Base-by-base conservation (phyloP, 2,797 vertebrate genomes). In the Anabacerthia variegaticeps region DNA sequence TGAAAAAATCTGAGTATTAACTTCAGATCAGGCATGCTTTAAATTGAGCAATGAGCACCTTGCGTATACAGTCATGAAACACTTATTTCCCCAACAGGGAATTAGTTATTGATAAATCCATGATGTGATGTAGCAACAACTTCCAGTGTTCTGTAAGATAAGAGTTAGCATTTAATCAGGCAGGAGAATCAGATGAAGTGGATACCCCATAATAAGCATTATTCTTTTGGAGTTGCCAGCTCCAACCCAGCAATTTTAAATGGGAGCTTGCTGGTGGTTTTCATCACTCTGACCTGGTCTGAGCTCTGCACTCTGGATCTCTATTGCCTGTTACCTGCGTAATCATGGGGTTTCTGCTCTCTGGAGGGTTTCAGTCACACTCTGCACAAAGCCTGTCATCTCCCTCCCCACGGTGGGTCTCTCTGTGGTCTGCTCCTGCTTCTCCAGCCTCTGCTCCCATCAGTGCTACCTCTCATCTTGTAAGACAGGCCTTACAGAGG, bases 71-170 rank as follows among this genome's bases (percentile, higher is more conserved):
- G 54, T 67, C 13, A 32, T 30, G 83, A 88, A 92, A 76, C 28
- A 69, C 34, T 4, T 77, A 84, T 59, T 86, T 93, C 74, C 67
- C 81, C 63, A 87, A 18, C 41, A 52, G 59, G 44, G 55, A 95
- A 81, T 73, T 81, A 56, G 56, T 86, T 94, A 96, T 94, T 96
- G 95, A 94, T 92, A 93, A 94, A 90, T 90, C 77, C 94, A 82
- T 41, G 3, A 11, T 4, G 74, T 36, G 71, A 81, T 95, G 88
- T 79, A 88, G 66, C 94, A 93, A 95, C 76, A 89, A 52, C 30
- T 81, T 95, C 79, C 83, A 93, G 48, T 28, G 76, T 75, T 91
- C 95, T 76, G 46, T 56, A 80, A 86, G 93, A 94, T 93, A 94
- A 95, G 62, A 77, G 63, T 52, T 92, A 74, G 59, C 63, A 77